Base-by-base conservation (phyloP, 2,797 vertebrate genomes). In the Momotus momota region DNA sequence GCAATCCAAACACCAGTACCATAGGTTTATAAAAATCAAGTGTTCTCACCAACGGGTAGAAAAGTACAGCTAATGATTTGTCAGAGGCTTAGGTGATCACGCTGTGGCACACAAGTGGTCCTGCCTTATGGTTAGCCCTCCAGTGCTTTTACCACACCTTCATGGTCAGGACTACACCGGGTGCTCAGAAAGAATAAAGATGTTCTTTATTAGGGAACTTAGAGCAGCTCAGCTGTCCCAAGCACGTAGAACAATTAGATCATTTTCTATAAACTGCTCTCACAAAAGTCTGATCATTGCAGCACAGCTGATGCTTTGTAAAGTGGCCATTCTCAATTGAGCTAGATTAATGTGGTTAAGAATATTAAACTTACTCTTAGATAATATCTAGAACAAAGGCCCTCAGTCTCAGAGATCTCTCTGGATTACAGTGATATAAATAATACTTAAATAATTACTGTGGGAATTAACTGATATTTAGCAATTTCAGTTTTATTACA, bases 391-490 rank as follows among this genome's bases (percentile, higher is more conserved):
- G 62, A 46, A 92, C 73, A 90, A 58, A 82, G 83, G 49, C 70
- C n/a, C 20, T 90, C 64, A 75, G 60, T 93, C 73, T 90, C 45
- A 71, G 61, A 88, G 43, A 64, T 66, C 38, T 90, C 72, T 54
- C 61, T 85, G 64, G 22, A 65, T 81, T 92, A 74, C 83, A 88
- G 55, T 81, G 65, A 82, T 69, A 90, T 81, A 95, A 96, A 85
- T 88, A 93, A 88, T 79, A 78, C 48, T 93, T 85, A 60, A 83
- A 86, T 84, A 94, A 92, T 94, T 93, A 69, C 61, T 77, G 61
- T 78, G 88, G 86, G 69, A 96, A 90, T 96, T 86, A 92, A 57
- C 9, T 48, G 67, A 74, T 91, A 90, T 72, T 93, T 87, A 85
- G 57, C 38, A 93, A 77, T 87, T 86, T 96, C 62, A 85, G 45